phyloP scores from a whole-genome alignment of 2,113 vertebrate genomes.

The Nibea coibor region DNA sequence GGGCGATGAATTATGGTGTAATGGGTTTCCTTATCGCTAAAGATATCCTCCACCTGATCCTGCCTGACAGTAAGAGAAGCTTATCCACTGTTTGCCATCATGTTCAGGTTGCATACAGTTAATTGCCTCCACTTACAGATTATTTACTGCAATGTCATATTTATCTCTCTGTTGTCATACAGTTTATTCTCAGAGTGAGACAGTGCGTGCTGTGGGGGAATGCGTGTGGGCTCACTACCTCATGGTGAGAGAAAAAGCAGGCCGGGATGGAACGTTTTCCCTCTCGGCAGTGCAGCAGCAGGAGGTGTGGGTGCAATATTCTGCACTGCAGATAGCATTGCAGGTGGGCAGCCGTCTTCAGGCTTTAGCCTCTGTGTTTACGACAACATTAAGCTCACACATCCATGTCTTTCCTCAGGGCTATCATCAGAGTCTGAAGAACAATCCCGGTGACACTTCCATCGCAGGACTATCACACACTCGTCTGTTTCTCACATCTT shows the following conservation, averaged over 20 bases:
- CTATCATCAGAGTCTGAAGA: constrained; percentile 76
- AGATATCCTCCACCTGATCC: constrained; percentile 81
- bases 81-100: background rate
- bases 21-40: constrained; percentile 81
- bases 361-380: background rate
- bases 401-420: constrained; percentile 67
- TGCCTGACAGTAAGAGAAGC: constrained; percentile 79
- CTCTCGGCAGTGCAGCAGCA: constrained; percentile 74
- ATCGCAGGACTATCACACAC: constrained; percentile 76
- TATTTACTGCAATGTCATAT: background rate
- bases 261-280: constrained; percentile 12
- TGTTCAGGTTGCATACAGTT: background rate
- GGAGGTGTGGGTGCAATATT: constrained; percentile 84
- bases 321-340: constrained; percentile 81
- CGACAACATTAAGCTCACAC: background rate
- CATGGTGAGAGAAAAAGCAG: constrained; percentile 54
- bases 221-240: constrained; percentile 82
- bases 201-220: constrained; percentile 62
- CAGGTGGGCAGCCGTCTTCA: constrained; percentile 67
- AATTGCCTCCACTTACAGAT: background rate
- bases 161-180: constrained; percentile 22
- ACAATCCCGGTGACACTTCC: constrained; percentile 69
- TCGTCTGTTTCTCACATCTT: constrained; percentile 80
- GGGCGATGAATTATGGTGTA: constrained; percentile 83
- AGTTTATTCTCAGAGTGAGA: constrained; percentile 76